Evolutionary conservation across 2,888 invertebrate species (phyloP), one percentile per base, ranked within the genome.

Genomic region (Oscheius sp.): DNA sequence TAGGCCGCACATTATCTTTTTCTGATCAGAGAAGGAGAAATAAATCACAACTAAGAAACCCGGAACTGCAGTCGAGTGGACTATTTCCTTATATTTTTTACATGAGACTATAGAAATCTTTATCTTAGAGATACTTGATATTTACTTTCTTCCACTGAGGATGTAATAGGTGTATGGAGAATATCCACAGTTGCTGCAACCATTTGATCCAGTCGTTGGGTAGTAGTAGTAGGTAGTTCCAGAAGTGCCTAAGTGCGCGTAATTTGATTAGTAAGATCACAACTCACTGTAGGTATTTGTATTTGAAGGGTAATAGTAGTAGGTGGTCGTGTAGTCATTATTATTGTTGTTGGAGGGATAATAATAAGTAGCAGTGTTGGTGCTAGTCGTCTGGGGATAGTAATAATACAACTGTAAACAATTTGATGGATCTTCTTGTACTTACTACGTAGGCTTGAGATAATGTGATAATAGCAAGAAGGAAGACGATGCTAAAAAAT

Each of bases 381-480:
- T 33, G 49, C 38, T 63, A n/a, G 6, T 57, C 17, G 47, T 63
- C 50, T 17, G 49, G 2, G 63, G 63, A 24, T 64, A 64, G 38
- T 64, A 64, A 41, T 64, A 64, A 24, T 64, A 64, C 20, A 30
- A 3, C 61, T 61, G n/a, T 45, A 61, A 45, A 8, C 6, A 33
- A 9, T 6, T 54, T 32, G 9, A 20, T 30, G n/a, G 9, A 2
- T 5, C 2, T 2, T 14, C 2, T 1, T 8, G 4, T 3, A 59
- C 59, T 59, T 50, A 63, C 54, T 28, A 38, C 28, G 22, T 65
- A 44, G 32, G 65, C 65, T 33, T 65, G 54, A 30, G 44, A 22
- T n/a, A n/a, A n/a, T n/a, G n/a, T n/a, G n/a, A n/a, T n/a, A 28
- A 44, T 30, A 36, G 54, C 51, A 8, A 65, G 17, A n/a, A 65